Base-by-base conservation (phyloP, 1,140 invertebrate genomes). In the Pissodes strobi region DNA sequence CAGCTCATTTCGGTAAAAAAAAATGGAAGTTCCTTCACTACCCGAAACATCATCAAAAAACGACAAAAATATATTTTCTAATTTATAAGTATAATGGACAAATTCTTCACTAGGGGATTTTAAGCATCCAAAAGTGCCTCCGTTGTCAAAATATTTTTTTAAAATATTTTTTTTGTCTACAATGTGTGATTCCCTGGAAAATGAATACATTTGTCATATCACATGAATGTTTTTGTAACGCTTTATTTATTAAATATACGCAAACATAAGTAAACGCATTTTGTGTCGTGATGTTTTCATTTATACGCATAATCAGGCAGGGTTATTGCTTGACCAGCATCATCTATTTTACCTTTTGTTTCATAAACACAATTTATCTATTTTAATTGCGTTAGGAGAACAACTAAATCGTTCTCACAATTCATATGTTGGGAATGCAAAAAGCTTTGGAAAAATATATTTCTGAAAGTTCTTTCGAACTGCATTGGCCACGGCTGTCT, bases 191-290 rank as follows among this genome's bases (percentile, higher is more conserved):
- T 37, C 23, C 51, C 45, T 38, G 21, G 18, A 39, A 41, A 43
- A 57, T 41, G 3, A 6, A 2, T 19, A 18, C 57, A 60, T 2
- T 12, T n/a, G n/a, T n/a, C n/a, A n/a, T 37, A 0, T 30, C 18
- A 39, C 56, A 58, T 1, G 2, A 6, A 27, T 58, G 57, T 2
- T 22, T 49, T 30, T 34, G 2, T 15, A 49, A 10, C 3, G n/a
- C 25, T 43, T 63, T 63, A 46, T 63, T 63, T 10, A 53, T 17
- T 45, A 55, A 55, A 46, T 63, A 63, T 43, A 43, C 60, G 23
- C 60, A 63, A 6, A 55, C 41, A 63, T 63, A 49, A 1, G 0
- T 22, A 8, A 61, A 61, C 2, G 39, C 56, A 38, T 30, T 43
- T 61, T 46, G n/a, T n/a, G n/a, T n/a, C n/a, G n/a, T n/a, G n/a